Evolutionary conservation across 2,888 invertebrate species (phyloP).

Genomic region (Diabrotica balteata): DNA sequence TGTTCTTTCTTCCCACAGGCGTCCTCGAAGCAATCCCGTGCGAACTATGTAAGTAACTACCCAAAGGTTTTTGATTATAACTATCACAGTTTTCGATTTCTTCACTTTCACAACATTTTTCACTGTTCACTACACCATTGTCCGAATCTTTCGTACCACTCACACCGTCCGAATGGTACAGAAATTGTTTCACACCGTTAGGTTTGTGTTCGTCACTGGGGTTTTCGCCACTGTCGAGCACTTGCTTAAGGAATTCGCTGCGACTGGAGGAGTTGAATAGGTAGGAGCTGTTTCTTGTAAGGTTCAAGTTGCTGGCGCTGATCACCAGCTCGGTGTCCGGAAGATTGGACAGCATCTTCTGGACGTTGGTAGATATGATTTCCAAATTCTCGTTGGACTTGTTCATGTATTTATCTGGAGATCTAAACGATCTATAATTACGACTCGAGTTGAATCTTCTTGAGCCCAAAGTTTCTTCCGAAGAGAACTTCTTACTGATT

Average conservation of each 20-base stretch:
- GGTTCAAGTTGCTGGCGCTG: slow-evolving; percentile 48
- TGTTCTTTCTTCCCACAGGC: slow-evolving; percentile 57
- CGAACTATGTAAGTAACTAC: slow-evolving; percentile 57
- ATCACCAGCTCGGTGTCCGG: slow-evolving; percentile 59
- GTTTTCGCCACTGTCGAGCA: slow-evolving; percentile 24
- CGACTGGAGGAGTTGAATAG: slow-evolving; percentile 38
- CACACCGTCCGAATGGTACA: slow-evolving; percentile 36
- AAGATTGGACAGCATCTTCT: slow-evolving; percentile 65
- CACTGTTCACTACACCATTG: slow-evolving; percentile 21
- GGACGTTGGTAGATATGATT: slow-evolving; percentile 63
- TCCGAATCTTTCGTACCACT: slow-evolving; percentile 15
- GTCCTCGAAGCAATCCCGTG: slow-evolving; percentile 58
- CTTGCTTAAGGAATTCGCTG: slow-evolving; percentile 34
- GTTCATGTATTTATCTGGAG: slow-evolving; percentile 43
- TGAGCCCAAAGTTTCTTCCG: slow-evolving; percentile 50
- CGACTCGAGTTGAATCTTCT: slow-evolving; percentile 33
- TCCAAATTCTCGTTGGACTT: slow-evolving; percentile 56
- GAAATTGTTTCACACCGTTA: slow-evolving; percentile 35
- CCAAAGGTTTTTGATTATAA: slow-evolving; percentile 53
- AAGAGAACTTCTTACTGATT: slow-evolving; percentile 55
- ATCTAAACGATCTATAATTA: slow-evolving; percentile 40
- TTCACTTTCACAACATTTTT: slow-evolving; percentile 40
- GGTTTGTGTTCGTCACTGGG: slow-evolving; percentile 1
- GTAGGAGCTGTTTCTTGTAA: slow-evolving; percentile 46
- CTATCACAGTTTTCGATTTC: slow-evolving; percentile 41